These are phyloP conservation scores for Candidula unifasciata DNA, from an alignment of 2,888 invertebrate species.

Conservation along the genomic window DNA sequence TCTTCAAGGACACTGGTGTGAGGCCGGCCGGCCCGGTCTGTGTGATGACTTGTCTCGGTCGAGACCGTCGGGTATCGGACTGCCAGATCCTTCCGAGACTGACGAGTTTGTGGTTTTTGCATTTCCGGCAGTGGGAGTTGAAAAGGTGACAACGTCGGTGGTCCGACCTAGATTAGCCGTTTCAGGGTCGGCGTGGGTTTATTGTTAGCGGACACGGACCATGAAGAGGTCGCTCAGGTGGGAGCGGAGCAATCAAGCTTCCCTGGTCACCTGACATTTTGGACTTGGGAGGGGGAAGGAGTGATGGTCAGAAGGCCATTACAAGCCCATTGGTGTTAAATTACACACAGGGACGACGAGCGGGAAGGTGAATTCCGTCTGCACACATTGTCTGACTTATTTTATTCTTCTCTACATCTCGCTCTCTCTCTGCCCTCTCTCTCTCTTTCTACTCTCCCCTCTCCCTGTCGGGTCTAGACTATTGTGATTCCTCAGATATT, in stretches of 20 bases:
- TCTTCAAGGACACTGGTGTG: too few relatives aligned
- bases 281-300: background rate
- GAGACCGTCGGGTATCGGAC: too few relatives aligned
- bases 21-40: too few relatives aligned
- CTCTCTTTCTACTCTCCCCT: background rate
- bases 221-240: background rate
- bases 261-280: background rate
- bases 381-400: background rate
- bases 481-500: too few relatives aligned
- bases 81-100: too few relatives aligned
- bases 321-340: too few relatives aligned
- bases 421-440: background rate
- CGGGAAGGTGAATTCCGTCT: background rate
- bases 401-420: background rate
- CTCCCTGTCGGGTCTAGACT: too few relatives aligned
- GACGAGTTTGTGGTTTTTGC: too few relatives aligned
- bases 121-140: background rate
- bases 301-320: background rate
- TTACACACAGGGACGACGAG: too few relatives aligned
- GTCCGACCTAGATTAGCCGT: background rate
- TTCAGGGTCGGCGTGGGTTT: background rate
- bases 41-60: too few relatives aligned
- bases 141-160: constrained; percentile 12
- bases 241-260: background rate
- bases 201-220: background rate